phyloP scores from a whole-genome alignment of 2,113 vertebrate species.

The Malurus elegans region DNA sequence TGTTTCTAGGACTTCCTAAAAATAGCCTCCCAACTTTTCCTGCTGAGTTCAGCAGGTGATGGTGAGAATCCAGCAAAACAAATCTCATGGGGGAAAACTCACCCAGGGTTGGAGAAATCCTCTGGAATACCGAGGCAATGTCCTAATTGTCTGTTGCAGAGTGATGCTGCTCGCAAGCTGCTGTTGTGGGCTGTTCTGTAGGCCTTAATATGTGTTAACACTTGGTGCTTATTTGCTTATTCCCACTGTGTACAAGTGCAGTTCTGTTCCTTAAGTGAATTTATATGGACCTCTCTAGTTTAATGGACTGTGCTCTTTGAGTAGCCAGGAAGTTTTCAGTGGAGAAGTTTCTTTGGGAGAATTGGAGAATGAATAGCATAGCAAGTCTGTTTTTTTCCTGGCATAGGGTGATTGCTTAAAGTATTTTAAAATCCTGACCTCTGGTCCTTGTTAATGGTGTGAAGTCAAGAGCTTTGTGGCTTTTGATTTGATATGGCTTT shows the following conservation, averaged over 20 bases:
- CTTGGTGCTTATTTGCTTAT: background rate
- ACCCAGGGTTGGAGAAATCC: background rate
- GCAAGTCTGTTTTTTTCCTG: background rate
- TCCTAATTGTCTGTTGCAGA: background rate
- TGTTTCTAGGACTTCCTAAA: background rate
- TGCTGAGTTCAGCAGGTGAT: background rate
- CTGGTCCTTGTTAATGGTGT: background rate
- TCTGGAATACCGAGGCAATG: fast-evolving
- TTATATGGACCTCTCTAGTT: background rate
- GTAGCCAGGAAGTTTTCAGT: background rate
- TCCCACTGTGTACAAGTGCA: background rate
- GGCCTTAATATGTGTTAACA: background rate
- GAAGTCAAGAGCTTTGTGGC: background rate
- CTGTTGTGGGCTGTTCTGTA: background rate
- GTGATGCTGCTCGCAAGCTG: background rate
- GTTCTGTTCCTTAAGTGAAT: background rate
- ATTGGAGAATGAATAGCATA: fast-evolving
- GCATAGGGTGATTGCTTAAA: background rate
- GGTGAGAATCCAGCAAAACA: background rate
- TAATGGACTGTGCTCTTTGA: background rate
- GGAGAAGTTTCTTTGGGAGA: background rate
- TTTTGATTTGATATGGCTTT: background rate
- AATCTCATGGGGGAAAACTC: background rate
- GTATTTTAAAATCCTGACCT: background rate
- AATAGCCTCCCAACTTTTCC: background rate